These are phyloP conservation scores for Mugil cephalus DNA, from an alignment of 2,113 vertebrate species.

Conservation along the genomic window DNA sequence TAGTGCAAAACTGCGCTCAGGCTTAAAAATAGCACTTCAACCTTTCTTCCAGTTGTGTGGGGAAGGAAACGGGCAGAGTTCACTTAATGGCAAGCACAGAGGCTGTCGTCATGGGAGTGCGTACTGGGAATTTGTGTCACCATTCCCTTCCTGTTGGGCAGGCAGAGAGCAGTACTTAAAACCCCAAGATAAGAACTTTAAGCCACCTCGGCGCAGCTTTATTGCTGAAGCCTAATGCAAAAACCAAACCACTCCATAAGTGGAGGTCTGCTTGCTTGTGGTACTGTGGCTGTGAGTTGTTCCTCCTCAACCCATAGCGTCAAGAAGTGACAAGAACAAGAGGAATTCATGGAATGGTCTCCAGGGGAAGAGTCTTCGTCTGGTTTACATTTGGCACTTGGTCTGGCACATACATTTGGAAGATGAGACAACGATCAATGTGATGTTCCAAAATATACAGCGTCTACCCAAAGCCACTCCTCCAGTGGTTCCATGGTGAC, in stretches of 20 bases:
- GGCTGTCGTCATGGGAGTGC: slow-evolving; percentile 76
- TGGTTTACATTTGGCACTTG: slow-evolving; percentile 54
- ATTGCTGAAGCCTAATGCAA: slow-evolving; percentile 43
- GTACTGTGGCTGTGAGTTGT: slow-evolving; percentile 45
- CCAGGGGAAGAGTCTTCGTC: slow-evolving; percentile 9
- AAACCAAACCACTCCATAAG: slow-evolving; percentile 50
- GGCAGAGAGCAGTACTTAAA: slow-evolving; percentile 45
- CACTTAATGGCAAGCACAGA: slow-evolving; percentile 63
- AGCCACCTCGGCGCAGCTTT: slow-evolving; percentile 47
- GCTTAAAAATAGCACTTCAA: slow-evolving; percentile 68
- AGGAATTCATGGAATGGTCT: slow-evolving; percentile 48
- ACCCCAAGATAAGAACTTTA: slow-evolving; percentile 71
- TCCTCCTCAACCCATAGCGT: slow-evolving; percentile 41
- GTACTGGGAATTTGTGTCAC: slow-evolving; percentile 72
- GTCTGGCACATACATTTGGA: slow-evolving; percentile 37
- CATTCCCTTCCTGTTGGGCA: slow-evolving; percentile 68
- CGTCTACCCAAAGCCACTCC: slow-evolving; percentile 47
- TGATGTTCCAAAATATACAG: slow-evolving; percentile 60
- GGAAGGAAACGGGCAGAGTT: slow-evolving; percentile 74
- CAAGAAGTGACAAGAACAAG: slow-evolving; percentile 58
- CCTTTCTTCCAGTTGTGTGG: slow-evolving; percentile 67
- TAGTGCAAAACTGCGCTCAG: slow-evolving; percentile 38
- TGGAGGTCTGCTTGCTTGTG: slow-evolving; percentile 47
- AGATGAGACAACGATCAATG: slow-evolving; percentile 56
- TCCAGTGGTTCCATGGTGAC: slow-evolving; percentile 46